Evolutionary conservation across 2,797 vertebrate species (phyloP), one percentile per base, ranked within the genome.

Genomic region (Phataginus tetradactyla): DNA sequence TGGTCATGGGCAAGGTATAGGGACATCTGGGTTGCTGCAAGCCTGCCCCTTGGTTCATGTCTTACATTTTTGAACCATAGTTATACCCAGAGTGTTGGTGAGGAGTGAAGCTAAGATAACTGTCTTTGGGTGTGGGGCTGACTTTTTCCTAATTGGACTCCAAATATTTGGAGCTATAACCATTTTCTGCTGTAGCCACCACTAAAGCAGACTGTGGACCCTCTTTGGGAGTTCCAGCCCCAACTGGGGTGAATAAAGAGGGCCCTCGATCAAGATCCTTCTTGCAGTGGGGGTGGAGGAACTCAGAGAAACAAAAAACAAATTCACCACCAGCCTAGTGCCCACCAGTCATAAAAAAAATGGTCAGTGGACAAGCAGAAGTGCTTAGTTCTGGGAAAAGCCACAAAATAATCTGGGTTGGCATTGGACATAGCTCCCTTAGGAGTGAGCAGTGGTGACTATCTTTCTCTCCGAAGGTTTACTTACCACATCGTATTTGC

Each of bases 81-180:
- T 37, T 72, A 71, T 0, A 32, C 17, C 13, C 68, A 92, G 49
- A 14, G 6, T 87, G 71, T 49, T 49, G 5, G 68, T 32, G 53
- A 51, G 29, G 11, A 85, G 10, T 75, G 57, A 81, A 69, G 8
- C 42, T 29, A 71, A 87, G n/a, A 49, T n/a, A 18, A 75, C 18
- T 34, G n/a, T 32, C 83, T 29, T 32, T 20, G 4, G 0, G 9
- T 42, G 4, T 12, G 29, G 64, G 51, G n/a, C 21, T 96, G 13
- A 42, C 29, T 11, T 94, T 85, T 93, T 92, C 15, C n/a, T 71
- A 91, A 72, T 25, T 61, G 53, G 39, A 55, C 53, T 96, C 45
- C 39, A 89, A 68, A 32, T 88, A 93, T 79, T 61, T 72, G 29
- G 59, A 95, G 42, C 29, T 45, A 45, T 45, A 45, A 45, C 45